Conservation (phyloP, 2,797 vertebrate genomes). For the Erpetoichthys calabaricus region DNA sequence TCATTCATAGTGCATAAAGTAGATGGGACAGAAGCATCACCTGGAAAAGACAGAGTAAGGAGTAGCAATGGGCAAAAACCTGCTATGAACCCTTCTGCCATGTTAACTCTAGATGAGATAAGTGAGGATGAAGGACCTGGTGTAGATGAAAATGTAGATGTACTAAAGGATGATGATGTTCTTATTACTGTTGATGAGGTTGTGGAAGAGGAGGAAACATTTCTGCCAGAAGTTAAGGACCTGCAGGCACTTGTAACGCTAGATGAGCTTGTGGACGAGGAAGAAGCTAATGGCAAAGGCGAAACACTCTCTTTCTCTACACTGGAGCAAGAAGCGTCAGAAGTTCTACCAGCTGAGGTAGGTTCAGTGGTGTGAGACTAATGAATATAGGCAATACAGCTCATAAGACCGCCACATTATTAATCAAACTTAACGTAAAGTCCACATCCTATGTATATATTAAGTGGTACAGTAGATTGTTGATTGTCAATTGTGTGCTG, state of each 20-base stretch:
- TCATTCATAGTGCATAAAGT: too few species aligned
- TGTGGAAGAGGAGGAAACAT: slow-evolving; percentile 48
- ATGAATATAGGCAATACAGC: too few species aligned
- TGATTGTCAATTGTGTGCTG: too few species aligned
- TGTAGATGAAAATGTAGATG: slow-evolving; percentile 14
- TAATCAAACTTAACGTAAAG: too few species aligned
- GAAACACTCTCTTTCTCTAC: slow-evolving; percentile 5
- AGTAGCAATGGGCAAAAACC: slow-evolving; percentile 38
- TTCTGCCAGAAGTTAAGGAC: slow-evolving; percentile 35
- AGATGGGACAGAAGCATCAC: not conserved
- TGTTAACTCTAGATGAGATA: slow-evolving; percentile 34
- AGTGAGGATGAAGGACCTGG: slow-evolving; percentile 28
- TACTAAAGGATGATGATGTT: slow-evolving; percentile 33
- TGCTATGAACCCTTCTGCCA: slow-evolving; percentile 12
- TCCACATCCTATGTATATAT: too few species aligned
- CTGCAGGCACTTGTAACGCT: slow-evolving; percentile 43
- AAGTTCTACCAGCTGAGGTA: slow-evolving; percentile 35
- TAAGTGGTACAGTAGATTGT: too few species aligned
- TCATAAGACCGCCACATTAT: too few species aligned
- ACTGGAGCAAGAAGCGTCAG: slow-evolving; percentile 19
- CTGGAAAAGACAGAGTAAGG: slow-evolving; percentile 19
- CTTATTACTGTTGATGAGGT: slow-evolving; percentile 75
- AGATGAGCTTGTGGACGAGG: slow-evolving; percentile 62
- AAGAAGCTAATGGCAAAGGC: slow-evolving; percentile 32
- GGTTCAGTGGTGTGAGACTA: not conserved